Evolutionary conservation across 2,888 invertebrate genomes (phyloP).

Genomic region (Lamellibrachia satsuma): DNA sequence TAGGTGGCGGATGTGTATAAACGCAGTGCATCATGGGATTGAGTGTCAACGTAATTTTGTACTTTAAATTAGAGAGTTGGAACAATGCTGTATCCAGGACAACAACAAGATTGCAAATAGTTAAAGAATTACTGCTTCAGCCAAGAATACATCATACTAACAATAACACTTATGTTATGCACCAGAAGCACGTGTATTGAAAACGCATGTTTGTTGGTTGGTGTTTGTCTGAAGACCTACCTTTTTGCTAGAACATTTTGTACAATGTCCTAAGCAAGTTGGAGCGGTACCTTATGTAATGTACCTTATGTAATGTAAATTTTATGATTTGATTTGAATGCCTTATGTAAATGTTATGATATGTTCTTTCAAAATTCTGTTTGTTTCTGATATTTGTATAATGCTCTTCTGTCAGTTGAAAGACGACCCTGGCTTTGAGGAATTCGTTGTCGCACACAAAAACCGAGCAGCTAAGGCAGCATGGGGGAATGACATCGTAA

Average conservation of each 20-base stretch:
- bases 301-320: neutral
- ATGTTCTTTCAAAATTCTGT: neutral
- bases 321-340: neutral
- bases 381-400: neutral
- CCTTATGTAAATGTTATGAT: neutral
- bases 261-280: neutral
- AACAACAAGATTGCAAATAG: no score
- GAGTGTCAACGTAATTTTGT: no score
- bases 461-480: neutral
- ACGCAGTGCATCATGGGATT: no score
- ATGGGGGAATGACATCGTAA: conserved; percentile 1
- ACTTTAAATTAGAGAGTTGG: no score
- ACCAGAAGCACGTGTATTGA: no score
- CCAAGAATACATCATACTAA: no score
- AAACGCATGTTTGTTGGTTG: no score
- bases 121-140: no score
- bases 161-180: no score
- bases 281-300: neutral
- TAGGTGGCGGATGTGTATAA: no score
- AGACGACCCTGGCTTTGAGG: neutral
- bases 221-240: neutral
- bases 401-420: neutral
- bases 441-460: neutral
- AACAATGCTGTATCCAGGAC: no score
- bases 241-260: neutral